Evolutionary conservation across 1,140 invertebrate genomes (phyloP).

Genomic region (Tyrophagus putrescentiae): DNA sequence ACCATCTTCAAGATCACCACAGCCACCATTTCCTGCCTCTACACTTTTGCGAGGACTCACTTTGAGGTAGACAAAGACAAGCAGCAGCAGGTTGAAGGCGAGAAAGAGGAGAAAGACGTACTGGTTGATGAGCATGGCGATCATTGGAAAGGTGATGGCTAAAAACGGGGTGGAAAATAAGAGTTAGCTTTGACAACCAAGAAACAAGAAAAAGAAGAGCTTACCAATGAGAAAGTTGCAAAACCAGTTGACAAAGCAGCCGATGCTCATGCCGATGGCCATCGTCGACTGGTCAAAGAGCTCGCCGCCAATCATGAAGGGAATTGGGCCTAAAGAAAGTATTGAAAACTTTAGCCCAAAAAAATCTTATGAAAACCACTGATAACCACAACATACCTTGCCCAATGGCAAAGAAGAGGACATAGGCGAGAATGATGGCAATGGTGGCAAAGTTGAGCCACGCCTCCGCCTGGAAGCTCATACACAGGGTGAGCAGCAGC

Average conservation of each 20-base stretch:
- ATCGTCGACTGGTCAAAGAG: slow-evolving; percentile 70
- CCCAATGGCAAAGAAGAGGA: slow-evolving; percentile 64
- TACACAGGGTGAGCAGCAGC: slow-evolving; percentile 14
- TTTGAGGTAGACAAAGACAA: slow-evolving; percentile 39
- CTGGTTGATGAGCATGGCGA: slow-evolving; percentile 40
- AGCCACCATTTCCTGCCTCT: no score
- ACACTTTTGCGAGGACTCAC: no score
- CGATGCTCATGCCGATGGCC: slow-evolving; percentile 67
- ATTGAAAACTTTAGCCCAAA: neutral
- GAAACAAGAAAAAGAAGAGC: neutral
- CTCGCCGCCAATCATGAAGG: slow-evolving; percentile 71
- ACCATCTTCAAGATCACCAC: no score
- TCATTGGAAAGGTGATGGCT: neutral
- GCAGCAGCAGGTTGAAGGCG: slow-evolving; percentile 40
- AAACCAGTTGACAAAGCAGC: slow-evolving; percentile 72
- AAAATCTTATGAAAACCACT: neutral
- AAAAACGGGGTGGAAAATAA: neutral
- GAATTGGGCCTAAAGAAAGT: slow-evolving; percentile 46
- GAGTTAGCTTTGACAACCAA: neutral
- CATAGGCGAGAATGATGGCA: slow-evolving; percentile 52
- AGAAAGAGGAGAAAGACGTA: slow-evolving; percentile 56
- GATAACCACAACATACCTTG: slow-evolving; percentile 38
- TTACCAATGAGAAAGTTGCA: slow-evolving; percentile 50
- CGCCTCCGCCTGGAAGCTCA: slow-evolving; percentile 32
- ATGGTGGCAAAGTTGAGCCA: slow-evolving; percentile 52